Conservation (phyloP, 1,140 invertebrate species). For the Pinna nobilis region DNA sequence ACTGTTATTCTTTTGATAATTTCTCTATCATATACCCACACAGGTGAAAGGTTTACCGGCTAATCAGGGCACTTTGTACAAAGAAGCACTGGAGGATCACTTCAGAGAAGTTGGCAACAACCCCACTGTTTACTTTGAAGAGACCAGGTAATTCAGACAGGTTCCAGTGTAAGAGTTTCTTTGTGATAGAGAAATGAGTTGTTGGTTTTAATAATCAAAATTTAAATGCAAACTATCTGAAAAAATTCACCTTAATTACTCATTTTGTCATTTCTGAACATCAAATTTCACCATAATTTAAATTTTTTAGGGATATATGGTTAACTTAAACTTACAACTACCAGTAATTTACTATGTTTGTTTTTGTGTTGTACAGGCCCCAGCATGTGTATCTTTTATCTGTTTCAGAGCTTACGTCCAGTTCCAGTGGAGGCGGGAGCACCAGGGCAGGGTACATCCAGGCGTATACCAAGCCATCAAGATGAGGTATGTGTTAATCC, state of each 20-base stretch:
- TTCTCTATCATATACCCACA: slow-evolving; percentile 11
- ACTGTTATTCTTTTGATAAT: not conserved
- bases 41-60: slow-evolving; percentile 79
- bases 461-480: slow-evolving; percentile 88
- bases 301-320: too few species aligned
- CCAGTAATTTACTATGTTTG: too few species aligned
- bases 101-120: slow-evolving; percentile 68
- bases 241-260: too few species aligned
- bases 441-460: slow-evolving; percentile 74
- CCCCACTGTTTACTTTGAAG: slow-evolving; percentile 72
- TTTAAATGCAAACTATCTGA: too few species aligned
- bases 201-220: not conserved
- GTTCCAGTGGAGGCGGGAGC: slow-evolving; percentile 74
- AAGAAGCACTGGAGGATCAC: slow-evolving; percentile 68
- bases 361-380: too few species aligned
- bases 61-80: slow-evolving; percentile 84
- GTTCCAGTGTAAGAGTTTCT: too few species aligned
- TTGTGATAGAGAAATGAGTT: too few species aligned
- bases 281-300: too few species aligned
- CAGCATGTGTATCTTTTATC: slow-evolving; percentile 16
- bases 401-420: slow-evolving; percentile 78
- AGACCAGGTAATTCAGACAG: slow-evolving; percentile 66
- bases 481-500: slow-evolving; percentile 80
- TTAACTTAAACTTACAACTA: too few species aligned
- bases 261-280: too few species aligned